Evolutionary conservation across 2,888 invertebrate genomes (phyloP).

Genomic region (Nycteola revayana): DNA sequence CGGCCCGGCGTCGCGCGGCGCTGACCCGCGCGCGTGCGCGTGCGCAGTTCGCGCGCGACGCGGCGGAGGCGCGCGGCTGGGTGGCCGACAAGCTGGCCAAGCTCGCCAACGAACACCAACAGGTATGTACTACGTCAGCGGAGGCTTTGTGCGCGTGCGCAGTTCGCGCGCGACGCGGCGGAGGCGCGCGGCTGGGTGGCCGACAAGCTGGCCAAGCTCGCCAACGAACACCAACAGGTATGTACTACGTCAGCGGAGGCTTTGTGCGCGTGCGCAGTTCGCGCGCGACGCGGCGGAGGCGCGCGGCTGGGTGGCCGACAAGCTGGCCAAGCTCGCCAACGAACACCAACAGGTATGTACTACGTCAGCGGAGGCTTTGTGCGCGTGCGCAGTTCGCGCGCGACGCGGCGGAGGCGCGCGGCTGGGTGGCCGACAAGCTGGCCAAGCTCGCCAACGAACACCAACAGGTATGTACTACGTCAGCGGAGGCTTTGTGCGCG

Average conservation of each 20-base stretch:
- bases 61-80: slow-evolving; percentile 95
- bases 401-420: slow-evolving; percentile 94
- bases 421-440: slow-evolving; percentile 95
- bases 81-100: slow-evolving; percentile 95
- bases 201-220: slow-evolving; percentile 93
- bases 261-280: slow-evolving; percentile 95
- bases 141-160: slow-evolving; percentile 93
- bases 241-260: too few relatives aligned
- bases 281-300: slow-evolving; percentile 95
- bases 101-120: slow-evolving; percentile 88
- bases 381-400: slow-evolving; percentile 95
- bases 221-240: slow-evolving; percentile 85
- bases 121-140: too few relatives aligned
- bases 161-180: slow-evolving; percentile 95
- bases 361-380: too few relatives aligned
- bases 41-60: slow-evolving; percentile 95
- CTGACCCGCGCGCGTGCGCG: slow-evolving; percentile 91
- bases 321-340: slow-evolving; percentile 91
- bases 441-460: slow-evolving; percentile 92
- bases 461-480: slow-evolving; percentile 63
- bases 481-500: too few relatives aligned
- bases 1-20: slow-evolving; percentile 84
- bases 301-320: slow-evolving; percentile 95
- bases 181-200: slow-evolving; percentile 96
- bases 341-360: slow-evolving; percentile 83